Percentiles rank a stretch among this genome's conserved stretches.
These are phyloP conservation scores for Muntiacus reevesi DNA, from an alignment of 2,113 vertebrate genomes.

Conservation along the genomic window DNA sequence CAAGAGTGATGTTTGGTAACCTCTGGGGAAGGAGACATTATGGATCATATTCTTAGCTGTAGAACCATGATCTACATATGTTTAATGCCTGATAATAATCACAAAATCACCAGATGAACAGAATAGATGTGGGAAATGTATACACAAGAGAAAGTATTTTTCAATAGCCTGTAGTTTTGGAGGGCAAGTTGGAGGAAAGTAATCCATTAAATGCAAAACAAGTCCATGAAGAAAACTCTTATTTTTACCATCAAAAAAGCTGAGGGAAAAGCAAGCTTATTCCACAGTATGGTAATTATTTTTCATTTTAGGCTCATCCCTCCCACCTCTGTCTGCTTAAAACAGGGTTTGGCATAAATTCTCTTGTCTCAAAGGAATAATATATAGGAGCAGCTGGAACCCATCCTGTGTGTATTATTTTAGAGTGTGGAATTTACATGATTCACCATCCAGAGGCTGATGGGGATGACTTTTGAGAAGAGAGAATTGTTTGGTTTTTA, in stretches of 20 bases:
- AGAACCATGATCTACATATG: not conserved
- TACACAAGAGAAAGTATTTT: not conserved
- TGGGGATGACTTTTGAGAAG: not conserved
- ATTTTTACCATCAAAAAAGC: conserved; percentile 13
- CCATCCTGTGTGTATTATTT: not conserved
- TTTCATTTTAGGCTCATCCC: not conserved
- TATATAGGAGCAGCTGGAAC: not conserved
- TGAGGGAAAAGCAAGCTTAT: not conserved
- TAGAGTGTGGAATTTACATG: not conserved
- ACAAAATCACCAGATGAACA: not conserved
- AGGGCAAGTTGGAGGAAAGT: not conserved
- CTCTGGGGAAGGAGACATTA: not conserved
- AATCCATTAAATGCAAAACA: not conserved
- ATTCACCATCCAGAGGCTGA: not conserved
- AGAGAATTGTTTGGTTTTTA: not conserved
- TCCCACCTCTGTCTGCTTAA: not conserved
- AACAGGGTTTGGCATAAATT: not conserved
- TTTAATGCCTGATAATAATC: not conserved
- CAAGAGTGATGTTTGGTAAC: not conserved
- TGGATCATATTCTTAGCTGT: not conserved
- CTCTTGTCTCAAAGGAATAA: not conserved
- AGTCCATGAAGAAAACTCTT: not conserved
- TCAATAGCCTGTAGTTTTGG: not conserved
- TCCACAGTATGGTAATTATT: not conserved
- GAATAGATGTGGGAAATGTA: not conserved